These are phyloP conservation scores for Trachymyrmex cornetzi DNA, from an alignment of 1,140 invertebrate genomes.

Conservation along the genomic window DNA sequence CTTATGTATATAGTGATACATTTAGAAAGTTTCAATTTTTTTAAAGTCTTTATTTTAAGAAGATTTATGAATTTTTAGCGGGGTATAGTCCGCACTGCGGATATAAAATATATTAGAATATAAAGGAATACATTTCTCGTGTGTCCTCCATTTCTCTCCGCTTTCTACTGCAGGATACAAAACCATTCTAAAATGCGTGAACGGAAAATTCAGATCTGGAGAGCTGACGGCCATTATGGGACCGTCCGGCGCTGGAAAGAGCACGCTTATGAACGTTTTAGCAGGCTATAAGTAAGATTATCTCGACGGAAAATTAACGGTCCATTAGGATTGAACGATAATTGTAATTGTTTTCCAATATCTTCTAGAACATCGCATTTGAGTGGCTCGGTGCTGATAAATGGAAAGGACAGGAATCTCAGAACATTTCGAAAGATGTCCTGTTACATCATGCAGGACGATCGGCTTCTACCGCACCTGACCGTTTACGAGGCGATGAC, in stretches of 20 bases:
- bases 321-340: background rate
- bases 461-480: conserved; percentile 95
- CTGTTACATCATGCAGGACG: conserved; percentile 99
- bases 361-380: conserved; percentile 91
- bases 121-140: background rate
- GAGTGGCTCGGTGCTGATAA: conserved; percentile 92
- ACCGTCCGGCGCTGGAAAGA: conserved; percentile 97
- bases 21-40: background rate
- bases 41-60: background rate
- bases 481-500: conserved; percentile 96
- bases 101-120: background rate
- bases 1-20: background rate
- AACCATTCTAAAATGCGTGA: conserved; percentile 94
- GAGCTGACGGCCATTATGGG: conserved; percentile 97
- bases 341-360: conserved; percentile 20
- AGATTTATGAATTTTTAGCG: background rate
- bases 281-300: conserved; percentile 95
- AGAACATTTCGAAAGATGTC: conserved; percentile 96
- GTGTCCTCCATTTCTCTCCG: background rate
- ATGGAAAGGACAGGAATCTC: conserved; percentile 94
- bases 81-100: background rate
- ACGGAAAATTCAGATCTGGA: conserved; percentile 92
- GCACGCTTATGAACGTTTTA: conserved; percentile 96
- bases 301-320: conserved; percentile 63
- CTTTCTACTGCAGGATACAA: conserved; percentile 89